A percentile compares a stretch with the other conserved stretches of the same genome.
Evolutionary conservation across 2,113 vertebrate species (phyloP).

Genomic region (Hippocampus abdominalis): DNA sequence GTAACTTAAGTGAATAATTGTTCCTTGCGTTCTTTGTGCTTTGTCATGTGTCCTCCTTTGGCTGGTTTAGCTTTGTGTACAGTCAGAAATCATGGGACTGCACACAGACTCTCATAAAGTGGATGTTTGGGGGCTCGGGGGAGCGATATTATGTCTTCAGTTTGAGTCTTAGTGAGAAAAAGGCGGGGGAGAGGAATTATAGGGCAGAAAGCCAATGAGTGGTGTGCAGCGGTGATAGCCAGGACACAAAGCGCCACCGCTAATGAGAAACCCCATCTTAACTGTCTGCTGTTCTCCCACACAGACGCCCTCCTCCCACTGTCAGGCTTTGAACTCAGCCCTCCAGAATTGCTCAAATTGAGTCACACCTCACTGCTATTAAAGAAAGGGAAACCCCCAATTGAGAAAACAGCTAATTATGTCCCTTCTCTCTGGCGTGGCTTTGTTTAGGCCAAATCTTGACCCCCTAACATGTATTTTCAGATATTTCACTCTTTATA

Average conservation of each 20-base stretch:
- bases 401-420: constrained; percentile 38
- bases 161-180: constrained; percentile 32
- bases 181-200: constrained; percentile 41
- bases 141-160: constrained; percentile 61
- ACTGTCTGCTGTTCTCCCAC: constrained; percentile 45
- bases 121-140: constrained; percentile 12
- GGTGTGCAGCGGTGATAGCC: constrained; percentile 39
- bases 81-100: constrained; percentile 35
- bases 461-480: constrained; percentile 17
- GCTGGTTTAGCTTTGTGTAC: constrained; percentile 28
- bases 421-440: constrained; percentile 3
- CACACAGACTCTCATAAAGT: constrained; percentile 20
- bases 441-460: constrained; percentile 23
- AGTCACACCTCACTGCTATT: constrained; percentile 33
- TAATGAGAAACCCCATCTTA: constrained; percentile 67
- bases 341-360: constrained; percentile 43
- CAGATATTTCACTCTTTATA: background rate
- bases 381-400: constrained; percentile 52
- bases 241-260: constrained; percentile 51
- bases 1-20: background rate
- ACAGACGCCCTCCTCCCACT: constrained; percentile 30
- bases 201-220: constrained; percentile 43
- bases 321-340: constrained; percentile 46
- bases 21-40: constrained; percentile 24
- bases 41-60: constrained; percentile 40